Evolutionary conservation across 2,113 vertebrate species (phyloP), one percentile per base, ranked within the genome.

Genomic region (Cynopterus brachyotis): DNA sequence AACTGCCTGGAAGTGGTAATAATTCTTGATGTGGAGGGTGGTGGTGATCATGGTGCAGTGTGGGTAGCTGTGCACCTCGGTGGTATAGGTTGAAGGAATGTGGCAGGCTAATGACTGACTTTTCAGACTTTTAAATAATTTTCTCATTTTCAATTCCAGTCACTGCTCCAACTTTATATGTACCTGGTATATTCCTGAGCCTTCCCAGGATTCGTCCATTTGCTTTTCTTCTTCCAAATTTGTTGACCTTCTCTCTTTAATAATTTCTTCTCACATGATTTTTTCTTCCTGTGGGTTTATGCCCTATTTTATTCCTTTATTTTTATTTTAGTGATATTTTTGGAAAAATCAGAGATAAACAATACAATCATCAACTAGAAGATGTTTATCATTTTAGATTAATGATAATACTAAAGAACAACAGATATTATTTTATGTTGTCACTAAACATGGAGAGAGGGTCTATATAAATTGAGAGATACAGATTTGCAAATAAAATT

Each of bases 281-380:
- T 89, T 94, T 94, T 79, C n/a, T 66, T 88, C 37, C 35, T 59
- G 24, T 91, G 37, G 13, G 13, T 72, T 95, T 83, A 42, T 40
- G 17, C 32, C 26, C 78, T 62, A 37, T 57, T 75, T 82, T 64
- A 87, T 87, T 91, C 13, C 55, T 91, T 94, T 53, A 40, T 83
- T 78, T 95, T 91, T 76, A 85, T 75, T 73, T 90, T 57, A 76
- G n/a, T 72, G 70, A 22, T 17, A 45, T 50, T 70, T 95, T 64
- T 59, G 24, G 6, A 90, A 60, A 4, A 37, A 83, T 66, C 45
- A 83, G 26, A 95, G 45, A 83, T 47, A 87, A 82, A 60, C 15
- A 82, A 84, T 88, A 26, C 53, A 76, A 94, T 94, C 62, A 92
- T 89, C 88, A 89, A 79, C 30, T 64, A 94, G 57, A 79, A 64